Evolutionary conservation across 2,797 vertebrate species (phyloP), one percentile per base, ranked within the genome.

Genomic region (Ptychobarbus kaznakovi): DNA sequence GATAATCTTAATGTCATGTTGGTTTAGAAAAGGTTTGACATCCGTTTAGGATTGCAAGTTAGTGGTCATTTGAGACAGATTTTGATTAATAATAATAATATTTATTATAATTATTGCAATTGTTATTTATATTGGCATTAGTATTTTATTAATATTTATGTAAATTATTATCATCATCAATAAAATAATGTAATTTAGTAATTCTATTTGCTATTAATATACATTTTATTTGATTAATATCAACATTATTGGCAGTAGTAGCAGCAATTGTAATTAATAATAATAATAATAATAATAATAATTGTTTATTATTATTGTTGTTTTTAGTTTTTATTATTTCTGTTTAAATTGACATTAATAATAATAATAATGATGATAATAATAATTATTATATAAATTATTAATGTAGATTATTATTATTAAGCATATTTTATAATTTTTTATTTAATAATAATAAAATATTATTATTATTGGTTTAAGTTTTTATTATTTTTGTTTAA

Each of bases 221-320:
- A 22, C 3, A 56, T 56, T 22, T 3, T 56, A 22, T 22, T 56
- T 58, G 1, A 10, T 58, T 58, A 58, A 56, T 11, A 58, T 58
- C 56, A n/a, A n/a, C n/a, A 4, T 4, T 12, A 61, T n/a, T 61
- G 0, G 20, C 11, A n/a, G 56, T 58, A 58, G 58, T 25, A 61
- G 1, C 1, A 61, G 1, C 1, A 58, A 0, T 1, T 12, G 0
- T 4, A 61, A n/a, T 4, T n/a, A 11, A 6, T 25, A 25, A 13
- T 12, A 58, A n/a, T 11, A 58, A n/a, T 9, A 56, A 20, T 53
- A 53, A 22, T 56, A 22, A 9, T 22, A 56, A 56, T 58, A 44
- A 10, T 5, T 15, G 25, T 22, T 58, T n/a, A 5, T 12, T 25
- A 61, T 25, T 61, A 25, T 25, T 61, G 28, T 28, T 65, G 13